Evolutionary conservation across 2,113 vertebrate genomes (phyloP).

Genomic region (Panthera uncia): DNA sequence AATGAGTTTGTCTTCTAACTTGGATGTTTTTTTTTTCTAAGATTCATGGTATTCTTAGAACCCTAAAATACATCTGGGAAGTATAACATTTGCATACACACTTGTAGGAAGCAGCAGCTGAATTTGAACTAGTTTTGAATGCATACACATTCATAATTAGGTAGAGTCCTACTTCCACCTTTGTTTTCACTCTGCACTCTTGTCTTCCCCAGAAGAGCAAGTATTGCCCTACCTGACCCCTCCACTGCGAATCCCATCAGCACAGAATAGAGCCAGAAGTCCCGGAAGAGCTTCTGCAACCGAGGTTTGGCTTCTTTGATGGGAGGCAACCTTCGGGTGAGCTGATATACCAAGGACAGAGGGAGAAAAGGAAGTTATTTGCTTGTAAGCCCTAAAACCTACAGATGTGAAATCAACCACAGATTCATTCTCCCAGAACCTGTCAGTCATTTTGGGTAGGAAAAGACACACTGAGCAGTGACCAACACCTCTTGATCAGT

Average conservation of each 20-base stretch:
- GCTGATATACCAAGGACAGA: constrained; percentile 80
- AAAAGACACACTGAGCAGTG: background rate
- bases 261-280: constrained; percentile 98
- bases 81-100: background rate
- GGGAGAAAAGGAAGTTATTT: background rate
- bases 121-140: background rate
- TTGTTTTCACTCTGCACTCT: background rate
- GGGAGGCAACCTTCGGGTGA: constrained; percentile 93
- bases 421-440: background rate
- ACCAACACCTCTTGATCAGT: background rate
- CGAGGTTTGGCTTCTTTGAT: constrained; percentile 98
- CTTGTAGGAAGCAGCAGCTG: background rate
- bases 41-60: background rate
- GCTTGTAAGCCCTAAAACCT: background rate
- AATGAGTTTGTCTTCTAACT: background rate
- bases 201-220: background rate
- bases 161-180: too few species aligned
- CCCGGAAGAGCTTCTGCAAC: constrained; percentile 97
- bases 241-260: constrained; percentile 98
- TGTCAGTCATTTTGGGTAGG: background rate
- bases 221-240: constrained; percentile 90
- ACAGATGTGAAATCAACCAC: background rate
- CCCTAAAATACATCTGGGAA: background rate
- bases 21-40: background rate
- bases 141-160: background rate